Percentiles rank a stretch among this genome's conserved stretches.
Conservation (phyloP, 2,113 vertebrate species). For the Calonectris borealis region DNA sequence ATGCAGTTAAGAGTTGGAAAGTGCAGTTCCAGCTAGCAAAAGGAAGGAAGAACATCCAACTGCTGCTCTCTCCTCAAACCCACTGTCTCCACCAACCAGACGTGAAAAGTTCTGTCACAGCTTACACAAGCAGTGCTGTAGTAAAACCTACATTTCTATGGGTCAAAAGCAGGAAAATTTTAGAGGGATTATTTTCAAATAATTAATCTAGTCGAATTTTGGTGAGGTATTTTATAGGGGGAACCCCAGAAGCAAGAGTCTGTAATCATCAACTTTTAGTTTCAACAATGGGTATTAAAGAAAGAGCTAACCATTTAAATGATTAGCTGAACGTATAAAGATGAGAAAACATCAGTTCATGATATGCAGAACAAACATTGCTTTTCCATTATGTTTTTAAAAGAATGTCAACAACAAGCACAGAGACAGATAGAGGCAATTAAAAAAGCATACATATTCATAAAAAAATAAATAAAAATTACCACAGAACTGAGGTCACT, state of each 20-base stretch:
- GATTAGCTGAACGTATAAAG: background rate
- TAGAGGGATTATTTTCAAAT: background rate
- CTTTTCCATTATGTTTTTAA: conserved; percentile 82
- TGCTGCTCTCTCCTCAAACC: conserved; percentile 66
- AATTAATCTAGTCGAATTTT: background rate
- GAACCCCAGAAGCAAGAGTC: background rate
- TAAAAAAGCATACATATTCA: conserved; percentile 80
- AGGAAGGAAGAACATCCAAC: background rate
- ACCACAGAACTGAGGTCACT: conserved; percentile 99
- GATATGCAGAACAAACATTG: conserved; percentile 71
- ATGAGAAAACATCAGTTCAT: background rate
- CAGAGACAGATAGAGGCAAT: conserved; percentile 71
- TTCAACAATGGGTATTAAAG: conserved; percentile 70
- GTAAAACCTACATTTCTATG: background rate
- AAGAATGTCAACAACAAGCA: conserved; percentile 75
- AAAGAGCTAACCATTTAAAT: conserved; percentile 49
- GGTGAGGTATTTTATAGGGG: background rate
- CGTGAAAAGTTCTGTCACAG: background rate
- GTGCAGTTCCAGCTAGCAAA: background rate
- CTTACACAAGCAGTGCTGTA: background rate
- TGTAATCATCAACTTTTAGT: background rate
- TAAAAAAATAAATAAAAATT: conserved; percentile 94
- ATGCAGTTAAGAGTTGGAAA: conserved; percentile 39
- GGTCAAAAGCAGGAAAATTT: background rate
- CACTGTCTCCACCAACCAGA: conserved; percentile 54